A percentile compares a stretch with the other conserved stretches of the same genome.
These are phyloP conservation scores for Idaea biselata DNA, from an alignment of 2,888 invertebrate genomes.

Conservation along the genomic window DNA sequence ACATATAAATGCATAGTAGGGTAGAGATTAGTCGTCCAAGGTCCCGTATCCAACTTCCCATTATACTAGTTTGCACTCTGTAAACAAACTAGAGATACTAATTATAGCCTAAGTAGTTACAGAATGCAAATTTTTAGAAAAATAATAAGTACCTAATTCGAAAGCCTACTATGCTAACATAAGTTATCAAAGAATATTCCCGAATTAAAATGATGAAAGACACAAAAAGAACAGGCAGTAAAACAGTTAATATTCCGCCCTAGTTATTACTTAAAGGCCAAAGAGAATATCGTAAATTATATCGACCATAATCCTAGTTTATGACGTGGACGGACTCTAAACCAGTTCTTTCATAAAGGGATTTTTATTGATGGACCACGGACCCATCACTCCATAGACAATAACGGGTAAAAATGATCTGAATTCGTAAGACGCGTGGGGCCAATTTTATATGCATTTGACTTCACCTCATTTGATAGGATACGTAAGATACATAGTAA, in stretches of 20 bases:
- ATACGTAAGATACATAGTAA: no score
- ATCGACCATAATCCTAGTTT: conserved; percentile 24
- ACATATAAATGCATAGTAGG: no score
- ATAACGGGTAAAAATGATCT: neutral
- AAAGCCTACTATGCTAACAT: neutral
- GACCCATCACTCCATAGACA: neutral
- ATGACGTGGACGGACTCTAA: conserved; percentile 12
- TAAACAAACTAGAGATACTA: no score
- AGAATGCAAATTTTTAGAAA: no score
- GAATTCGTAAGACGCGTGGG: neutral
- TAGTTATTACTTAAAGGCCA: conserved; percentile 26
- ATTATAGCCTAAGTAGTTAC: no score
- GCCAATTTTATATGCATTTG: neutral
- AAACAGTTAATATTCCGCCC: conserved; percentile 22
- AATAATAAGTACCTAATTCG: no score
- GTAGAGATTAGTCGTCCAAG: no score
- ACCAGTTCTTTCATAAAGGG: neutral
- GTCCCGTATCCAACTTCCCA: no score
- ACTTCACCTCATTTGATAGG: no score
- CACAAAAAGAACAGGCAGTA: conserved; percentile 20
- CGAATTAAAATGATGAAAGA: conserved; percentile 2
- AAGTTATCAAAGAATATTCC: neutral
- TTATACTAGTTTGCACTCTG: no score
- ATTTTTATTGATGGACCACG: neutral
- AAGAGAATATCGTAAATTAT: conserved; percentile 29